A percentile compares a stretch with the other conserved stretches of the same genome.
Conservation (phyloP, 2,888 invertebrate species). For the Thecophora atra region DNA sequence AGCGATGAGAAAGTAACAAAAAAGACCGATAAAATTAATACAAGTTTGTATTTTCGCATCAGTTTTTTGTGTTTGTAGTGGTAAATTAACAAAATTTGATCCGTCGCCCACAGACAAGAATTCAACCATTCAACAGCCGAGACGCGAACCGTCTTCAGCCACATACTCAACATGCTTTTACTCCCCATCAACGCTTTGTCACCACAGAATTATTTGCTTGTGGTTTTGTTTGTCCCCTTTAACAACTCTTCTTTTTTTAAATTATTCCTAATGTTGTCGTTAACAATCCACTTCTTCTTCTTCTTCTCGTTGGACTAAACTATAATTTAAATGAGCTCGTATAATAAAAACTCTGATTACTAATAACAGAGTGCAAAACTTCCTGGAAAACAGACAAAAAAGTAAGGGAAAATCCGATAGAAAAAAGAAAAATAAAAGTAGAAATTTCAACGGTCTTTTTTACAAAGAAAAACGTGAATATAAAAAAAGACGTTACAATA, state of each 20-base stretch:
- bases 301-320: neutral
- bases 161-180: neutral
- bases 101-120: no score
- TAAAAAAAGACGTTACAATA: neutral
- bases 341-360: conserved; percentile 26
- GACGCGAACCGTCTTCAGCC: no score
- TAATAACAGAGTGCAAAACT: conserved; percentile 21
- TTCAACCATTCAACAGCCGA: no score
- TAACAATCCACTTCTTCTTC: neutral
- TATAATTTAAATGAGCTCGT: conserved; percentile 22
- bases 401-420: neutral
- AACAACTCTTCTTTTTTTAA: neutral
- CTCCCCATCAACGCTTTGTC: conserved; percentile 19
- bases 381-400: neutral
- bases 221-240: neutral
- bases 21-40: no score
- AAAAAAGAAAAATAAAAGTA: neutral
- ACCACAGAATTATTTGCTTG: conserved; percentile 11
- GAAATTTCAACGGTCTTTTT: neutral
- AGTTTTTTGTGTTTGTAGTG: no score
- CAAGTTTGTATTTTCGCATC: no score
- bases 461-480: neutral
- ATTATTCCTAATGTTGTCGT: neutral
- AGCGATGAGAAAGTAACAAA: no score
- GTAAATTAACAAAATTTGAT: no score